Evolutionary conservation across 2,797 vertebrate genomes (phyloP), one percentile per base, ranked within the genome.

Genomic region (Peromyscus melanophrys): DNA sequence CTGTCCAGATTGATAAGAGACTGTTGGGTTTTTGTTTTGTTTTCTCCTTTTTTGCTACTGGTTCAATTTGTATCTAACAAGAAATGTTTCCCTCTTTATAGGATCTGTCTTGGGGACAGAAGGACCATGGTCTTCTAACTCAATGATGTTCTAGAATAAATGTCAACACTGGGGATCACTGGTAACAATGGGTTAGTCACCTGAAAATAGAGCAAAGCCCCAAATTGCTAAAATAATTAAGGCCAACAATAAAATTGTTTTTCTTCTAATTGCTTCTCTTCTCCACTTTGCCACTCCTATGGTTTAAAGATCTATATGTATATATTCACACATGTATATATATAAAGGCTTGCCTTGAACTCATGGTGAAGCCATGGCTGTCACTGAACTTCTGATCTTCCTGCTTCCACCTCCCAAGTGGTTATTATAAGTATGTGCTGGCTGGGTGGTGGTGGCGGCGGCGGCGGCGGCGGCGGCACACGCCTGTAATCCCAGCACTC

Each of bases 91-190:
- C 90, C 63, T 92, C 63, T 96, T 46, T 90, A 85, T 71, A 94
- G 49, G 43, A 37, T 92, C 82, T 95, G 63, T 96, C 81, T 97
- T 89, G 65, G 87, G 52, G 57, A 94, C 78, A 96, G 52, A 96
- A 61, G 86, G 75, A 89, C 85, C 61, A 71, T 84, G 43, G 63
- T 95, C 83, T 95, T 96, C 92, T 88, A 83, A 81, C 88, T 96
- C 93, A 96, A n/a, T 96, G 84, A 82, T 96, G 59, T 95, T 96
- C 91, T 95, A 96, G 91, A 97, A 94, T 97, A 94, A 49, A 96
- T 96, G 96, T 95, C 49, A 95, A 83, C 93, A 91, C 11, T 61
- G 96, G 73, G 61, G 29, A 46, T 96, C 88, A 94, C 71, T 93
- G 83, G 75, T 61, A 96, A 96, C 85, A 96, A 6, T 91, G 83